Evolutionary conservation across 2,797 vertebrate genomes (phyloP), one percentile per base, ranked within the genome.

Genomic region (Sciurus carolinensis): DNA sequence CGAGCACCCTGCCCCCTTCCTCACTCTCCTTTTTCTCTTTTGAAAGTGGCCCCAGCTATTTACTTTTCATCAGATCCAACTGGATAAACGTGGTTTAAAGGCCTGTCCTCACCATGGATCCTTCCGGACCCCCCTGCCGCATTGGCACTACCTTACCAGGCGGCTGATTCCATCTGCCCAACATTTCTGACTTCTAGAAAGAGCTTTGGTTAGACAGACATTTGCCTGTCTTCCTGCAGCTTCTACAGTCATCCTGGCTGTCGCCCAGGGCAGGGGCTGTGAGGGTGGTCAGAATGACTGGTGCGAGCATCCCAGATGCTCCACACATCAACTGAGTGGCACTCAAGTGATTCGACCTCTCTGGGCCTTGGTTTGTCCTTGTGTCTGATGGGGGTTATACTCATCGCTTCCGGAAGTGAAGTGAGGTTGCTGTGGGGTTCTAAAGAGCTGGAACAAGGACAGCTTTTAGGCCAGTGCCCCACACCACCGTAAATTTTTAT

Each of bases 211-310:
- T 42, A 42, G 36, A 28, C 42, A 69, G 92, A 75, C 42, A 3
- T 6, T 15, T 26, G 28, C 42, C 69, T 36, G 22, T 54, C 87
- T 84, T 47, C n/a, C 33, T 24, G 66, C 4, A 20, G 75, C 59
- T 67, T 42, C 75, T 36, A 15, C 18, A 36, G 54, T 26, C 36
- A 66, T 39, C 47, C 20, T 17, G 57, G 47, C n/a, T 20, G 22
- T 8, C 36, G 0, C 17, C 0, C 18, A 36, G 24, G 28, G 17
- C 67, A 50, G 5, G 0, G 0, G 17, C 28, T 1, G 0, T 0
- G 2, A 50, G 33, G 17, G 52, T 0, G 0, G 12, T 42, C 76
- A 24, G n/a, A 83, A 42, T 1, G 8, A 18, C 72, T 42, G 10
- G 20, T 14, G 8, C 39, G 30, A 39, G 28, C 11, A 0, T 14